A percentile compares a stretch with the other conserved stretches of the same genome.
These are phyloP conservation scores for Diabrotica virgifera DNA, from an alignment of 1,140 invertebrate species.

Conservation along the genomic window DNA sequence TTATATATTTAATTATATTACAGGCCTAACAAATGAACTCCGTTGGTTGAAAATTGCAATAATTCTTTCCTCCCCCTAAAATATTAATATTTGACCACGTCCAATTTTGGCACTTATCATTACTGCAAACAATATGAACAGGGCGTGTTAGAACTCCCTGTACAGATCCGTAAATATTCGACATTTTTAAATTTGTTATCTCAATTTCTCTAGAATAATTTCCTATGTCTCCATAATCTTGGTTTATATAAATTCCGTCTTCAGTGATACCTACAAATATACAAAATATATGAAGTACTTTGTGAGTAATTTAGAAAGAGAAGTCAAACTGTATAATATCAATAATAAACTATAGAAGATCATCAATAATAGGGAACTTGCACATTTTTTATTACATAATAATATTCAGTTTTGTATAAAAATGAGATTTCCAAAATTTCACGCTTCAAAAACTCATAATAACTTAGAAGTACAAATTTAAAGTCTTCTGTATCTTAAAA, in stretches of 20 bases:
- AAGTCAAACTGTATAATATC: too few relatives aligned
- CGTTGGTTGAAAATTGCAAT: conserved; percentile 11
- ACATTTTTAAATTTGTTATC: conserved; percentile 22
- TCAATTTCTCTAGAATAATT: conserved; percentile 20
- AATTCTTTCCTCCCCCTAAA: conserved; percentile 5
- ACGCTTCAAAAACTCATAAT: too few relatives aligned
- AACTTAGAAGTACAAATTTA: too few relatives aligned
- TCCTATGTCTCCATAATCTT: neutral
- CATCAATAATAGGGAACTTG: too few relatives aligned
- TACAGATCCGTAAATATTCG: conserved; percentile 17
- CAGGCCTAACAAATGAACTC: conserved; percentile 13
- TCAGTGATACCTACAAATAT: neutral
- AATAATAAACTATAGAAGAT: too few relatives aligned
- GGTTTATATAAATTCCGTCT: neutral
- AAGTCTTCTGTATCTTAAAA: too few relatives aligned
- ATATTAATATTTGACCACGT: conserved; percentile 18
- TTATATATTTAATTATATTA: too few relatives aligned
- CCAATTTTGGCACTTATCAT: conserved; percentile 21
- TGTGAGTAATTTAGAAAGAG: too few relatives aligned
- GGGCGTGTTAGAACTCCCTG: conserved; percentile 12
- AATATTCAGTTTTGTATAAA: too few relatives aligned
- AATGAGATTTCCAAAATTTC: too few relatives aligned
- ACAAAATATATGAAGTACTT: neutral
- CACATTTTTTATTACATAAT: too few relatives aligned
- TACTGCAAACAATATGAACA: conserved; percentile 19